Evolutionary conservation across 35 echinoderm and acorn worm species (phyloP).

Genomic region (Ophioderma brevispina): DNA sequence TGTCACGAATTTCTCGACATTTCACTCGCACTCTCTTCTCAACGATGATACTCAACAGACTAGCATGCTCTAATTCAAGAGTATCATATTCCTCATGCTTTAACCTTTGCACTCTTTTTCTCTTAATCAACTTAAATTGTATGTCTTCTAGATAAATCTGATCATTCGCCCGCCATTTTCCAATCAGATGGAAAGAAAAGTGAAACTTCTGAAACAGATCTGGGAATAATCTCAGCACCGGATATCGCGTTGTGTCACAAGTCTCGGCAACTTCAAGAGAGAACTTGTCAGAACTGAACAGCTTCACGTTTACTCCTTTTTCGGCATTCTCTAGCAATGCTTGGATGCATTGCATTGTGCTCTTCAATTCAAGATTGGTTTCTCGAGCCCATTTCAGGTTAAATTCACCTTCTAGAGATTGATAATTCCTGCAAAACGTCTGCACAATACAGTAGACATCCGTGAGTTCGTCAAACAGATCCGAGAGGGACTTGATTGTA

Average conservation of each 20-base stretch:
- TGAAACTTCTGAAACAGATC: constrained; percentile 99
- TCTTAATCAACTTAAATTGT: constrained; percentile 86
- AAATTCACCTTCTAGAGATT: constrained; percentile 89
- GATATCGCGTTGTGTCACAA: constrained; percentile 78
- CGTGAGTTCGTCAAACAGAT: constrained; percentile 75
- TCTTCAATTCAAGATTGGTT: constrained; percentile 88
- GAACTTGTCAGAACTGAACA: constrained; percentile 92
- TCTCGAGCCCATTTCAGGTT: constrained; percentile 85
- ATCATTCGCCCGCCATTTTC: constrained; percentile 92
- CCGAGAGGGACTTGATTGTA: constrained; percentile 41
- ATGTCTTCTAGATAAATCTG: constrained; percentile 96
- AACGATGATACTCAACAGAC: constrained; percentile 77
- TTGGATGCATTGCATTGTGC: constrained; percentile 49
- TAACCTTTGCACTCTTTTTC: constrained; percentile 76
- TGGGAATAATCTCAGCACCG: constrained; percentile 78
- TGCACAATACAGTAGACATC: constrained; percentile 72
- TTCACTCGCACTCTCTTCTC: constrained; percentile 91
- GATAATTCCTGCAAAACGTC: constrained; percentile 91
- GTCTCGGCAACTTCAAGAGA: constrained; percentile 93
- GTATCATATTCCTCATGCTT: constrained; percentile 96
- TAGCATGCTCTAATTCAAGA: constrained; percentile 83
- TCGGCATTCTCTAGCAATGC: constrained; percentile 48
- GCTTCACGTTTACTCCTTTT: constrained; percentile 60
- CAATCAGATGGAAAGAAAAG: constrained; percentile 77
- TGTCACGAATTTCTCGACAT: constrained; percentile 76